Evolutionary conservation across 2,797 vertebrate genomes (phyloP).

Genomic region (Malurus leucopterus): DNA sequence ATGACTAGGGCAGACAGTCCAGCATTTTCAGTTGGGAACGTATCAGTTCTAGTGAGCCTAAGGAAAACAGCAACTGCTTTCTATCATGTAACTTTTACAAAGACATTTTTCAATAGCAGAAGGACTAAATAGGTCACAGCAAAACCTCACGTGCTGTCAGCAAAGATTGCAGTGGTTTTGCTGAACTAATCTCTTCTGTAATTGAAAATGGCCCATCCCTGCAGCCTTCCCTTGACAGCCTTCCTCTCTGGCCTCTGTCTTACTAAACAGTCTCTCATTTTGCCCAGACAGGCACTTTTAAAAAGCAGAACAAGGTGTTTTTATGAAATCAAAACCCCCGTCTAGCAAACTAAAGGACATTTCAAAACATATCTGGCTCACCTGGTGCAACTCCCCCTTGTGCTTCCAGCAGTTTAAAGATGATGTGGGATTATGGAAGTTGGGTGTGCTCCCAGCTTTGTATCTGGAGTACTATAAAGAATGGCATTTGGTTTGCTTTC

Average conservation of each 20-base stretch:
- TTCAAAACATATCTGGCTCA: neutral
- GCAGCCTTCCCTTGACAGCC: neutral
- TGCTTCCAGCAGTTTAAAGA: neutral
- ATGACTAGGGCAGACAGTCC: neutral
- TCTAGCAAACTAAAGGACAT: neutral
- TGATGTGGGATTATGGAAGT: neutral
- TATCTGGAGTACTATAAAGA: conserved; percentile 13
- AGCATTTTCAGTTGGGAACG: conserved; percentile 29
- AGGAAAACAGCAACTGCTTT: conserved; percentile 30
- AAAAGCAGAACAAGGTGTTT: neutral
- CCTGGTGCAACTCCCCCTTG: conserved; percentile 3
- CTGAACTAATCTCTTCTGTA: neutral
- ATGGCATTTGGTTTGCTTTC: conserved; percentile 41
- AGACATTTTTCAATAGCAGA: neutral
- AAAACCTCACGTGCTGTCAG: neutral
- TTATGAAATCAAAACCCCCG: neutral
- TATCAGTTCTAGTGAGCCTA: conserved; percentile 19
- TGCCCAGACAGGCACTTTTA: neutral
- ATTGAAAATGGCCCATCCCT: neutral
- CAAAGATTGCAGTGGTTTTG: neutral
- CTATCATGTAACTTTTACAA: conserved; percentile 6
- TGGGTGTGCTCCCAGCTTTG: neutral
- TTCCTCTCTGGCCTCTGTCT: neutral
- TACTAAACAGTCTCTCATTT: neutral
- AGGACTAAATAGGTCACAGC: neutral